Percentiles rank a stretch among this genome's conserved stretches.
Evolutionary conservation across 1,140 invertebrate species (phyloP).

Genomic region (Drosophila lacteicornis): DNA sequence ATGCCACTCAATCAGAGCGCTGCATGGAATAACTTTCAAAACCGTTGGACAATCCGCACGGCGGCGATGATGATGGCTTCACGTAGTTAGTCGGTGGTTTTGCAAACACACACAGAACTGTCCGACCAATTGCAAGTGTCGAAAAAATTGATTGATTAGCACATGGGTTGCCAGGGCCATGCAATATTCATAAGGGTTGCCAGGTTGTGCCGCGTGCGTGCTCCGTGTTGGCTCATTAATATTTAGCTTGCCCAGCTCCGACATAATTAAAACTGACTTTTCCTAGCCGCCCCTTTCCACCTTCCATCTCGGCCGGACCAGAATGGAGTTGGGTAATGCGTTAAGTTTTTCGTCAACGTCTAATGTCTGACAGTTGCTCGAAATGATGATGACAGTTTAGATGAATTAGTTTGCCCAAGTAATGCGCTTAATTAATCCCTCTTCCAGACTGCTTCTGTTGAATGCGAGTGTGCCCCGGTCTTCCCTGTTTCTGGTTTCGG

Average conservation of each 20-base stretch:
- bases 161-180: constrained; percentile 47
- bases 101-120: constrained; percentile 56
- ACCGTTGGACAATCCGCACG: constrained; percentile 48
- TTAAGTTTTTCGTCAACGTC: constrained; percentile 80
- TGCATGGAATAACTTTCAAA: constrained; percentile 57
- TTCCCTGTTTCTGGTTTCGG: constrained; percentile 2
- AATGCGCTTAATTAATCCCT: constrained; percentile 77
- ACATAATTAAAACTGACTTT: constrained; percentile 83
- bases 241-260: constrained; percentile 52
- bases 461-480: not conserved
- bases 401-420: constrained; percentile 78
- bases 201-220: constrained; percentile 43
- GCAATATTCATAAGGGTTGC: constrained; percentile 79
- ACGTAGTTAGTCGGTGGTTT: constrained; percentile 58
- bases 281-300: constrained; percentile 17
- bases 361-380: constrained; percentile 79
- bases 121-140: constrained; percentile 45
- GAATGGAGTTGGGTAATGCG: constrained; percentile 68
- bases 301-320: not conserved
- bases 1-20: constrained; percentile 70
- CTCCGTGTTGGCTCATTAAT: constrained; percentile 66
- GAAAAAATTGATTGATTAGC: constrained; percentile 79
- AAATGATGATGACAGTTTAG: constrained; percentile 83
- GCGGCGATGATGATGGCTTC: constrained; percentile 11
- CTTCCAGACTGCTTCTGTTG: constrained; percentile 9